Conservation (phyloP, 1,140 invertebrate species). For the Rhizoglyphus robini region DNA sequence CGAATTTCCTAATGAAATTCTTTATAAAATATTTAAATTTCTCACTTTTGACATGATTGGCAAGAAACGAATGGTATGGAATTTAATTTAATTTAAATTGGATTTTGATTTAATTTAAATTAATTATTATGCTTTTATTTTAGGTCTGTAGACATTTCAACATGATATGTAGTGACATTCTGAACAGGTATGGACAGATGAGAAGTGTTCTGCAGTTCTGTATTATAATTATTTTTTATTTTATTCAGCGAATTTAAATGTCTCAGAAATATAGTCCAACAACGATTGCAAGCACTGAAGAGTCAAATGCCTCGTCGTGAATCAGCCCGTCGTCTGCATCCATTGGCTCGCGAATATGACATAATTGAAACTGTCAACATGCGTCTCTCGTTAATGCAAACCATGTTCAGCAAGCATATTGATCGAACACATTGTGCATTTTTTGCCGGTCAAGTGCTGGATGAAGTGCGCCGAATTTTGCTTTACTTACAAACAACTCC, state of each 20-base stretch:
- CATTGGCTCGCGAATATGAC: constrained; percentile 67
- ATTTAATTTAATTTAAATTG: constrained; percentile 11
- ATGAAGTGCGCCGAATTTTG: constrained; percentile 63
- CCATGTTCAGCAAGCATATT: constrained; percentile 81
- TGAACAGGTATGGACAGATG: too few relatives aligned
- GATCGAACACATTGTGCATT: constrained; percentile 76
- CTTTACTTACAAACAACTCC: constrained; percentile 60
- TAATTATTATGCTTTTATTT: constrained; percentile 26
- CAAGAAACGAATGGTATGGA: constrained; percentile 58
- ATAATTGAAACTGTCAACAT: constrained; percentile 77
- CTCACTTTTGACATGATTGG: constrained; percentile 58
- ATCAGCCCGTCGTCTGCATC: constrained; percentile 64
- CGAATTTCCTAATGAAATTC: constrained; percentile 57
- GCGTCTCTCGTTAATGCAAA: constrained; percentile 66
- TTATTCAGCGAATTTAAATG: constrained; percentile 58
- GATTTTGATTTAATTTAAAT: constrained; percentile 17
- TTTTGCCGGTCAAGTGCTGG: constrained; percentile 59
- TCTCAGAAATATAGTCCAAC: constrained; percentile 60
- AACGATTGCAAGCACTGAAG: constrained; percentile 66
- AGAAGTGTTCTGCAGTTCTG: neutral
- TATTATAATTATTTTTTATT: neutral
- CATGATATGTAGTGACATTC: constrained; percentile 52
- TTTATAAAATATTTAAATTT: constrained; percentile 60
- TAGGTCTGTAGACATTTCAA: constrained; percentile 65
- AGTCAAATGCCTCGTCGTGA: constrained; percentile 67